Base-by-base conservation (phyloP, 2,113 vertebrate species). In the Xiphophorus maculatus region DNA sequence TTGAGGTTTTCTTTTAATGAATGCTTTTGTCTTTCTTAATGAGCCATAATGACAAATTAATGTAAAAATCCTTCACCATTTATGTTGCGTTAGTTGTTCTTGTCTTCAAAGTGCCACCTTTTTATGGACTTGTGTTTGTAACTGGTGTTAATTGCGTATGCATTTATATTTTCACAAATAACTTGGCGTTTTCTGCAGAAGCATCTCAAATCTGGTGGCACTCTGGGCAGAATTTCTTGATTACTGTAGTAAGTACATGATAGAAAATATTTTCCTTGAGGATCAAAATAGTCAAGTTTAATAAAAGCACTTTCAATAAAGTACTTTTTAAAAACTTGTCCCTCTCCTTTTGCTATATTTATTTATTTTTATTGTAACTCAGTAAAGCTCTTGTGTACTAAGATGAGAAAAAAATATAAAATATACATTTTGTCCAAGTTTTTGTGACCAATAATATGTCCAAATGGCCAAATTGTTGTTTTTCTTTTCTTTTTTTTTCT, bases 91-190 rank as follows among this genome's bases (percentile, higher is more conserved):
- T 63, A 30, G 40, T n/a, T 12, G 70, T 70, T 67, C 66, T 67
- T 37, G 3, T 60, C 28, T 63, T 33, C 32, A 60, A 48, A 42
- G 62, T 37, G 8, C 10, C 77, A 72, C 17, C 32, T 30, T 84
- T 84, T 32, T 12, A 0, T n/a, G 6, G 2, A 37, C 10, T 15
- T 14, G 7, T 22, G 1, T n/a, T 12, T 28, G 32, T 62, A 62
- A 40, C 3, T 74, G 9, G 44, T 61, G 42, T 28, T 22, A 29
- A 40, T 27, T 10, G 48, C 5, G 11, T 1, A 66, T n/a, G 27
- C 8, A 11, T 2, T 51, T 64, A 3, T 15, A 63, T 15, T 69
- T 66, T 5, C 17, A 29, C 60, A n/a, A 30, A 28, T 51, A 28
- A 63, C 44, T 12, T 32, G n/a, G 15, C 60, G 29, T 58, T 48